Percentiles rank a stretch among this genome's conserved stretches.
Evolutionary conservation across 53 echinoderm and acorn worm species (phyloP).

Genomic region (Apostichopus leukothele): DNA sequence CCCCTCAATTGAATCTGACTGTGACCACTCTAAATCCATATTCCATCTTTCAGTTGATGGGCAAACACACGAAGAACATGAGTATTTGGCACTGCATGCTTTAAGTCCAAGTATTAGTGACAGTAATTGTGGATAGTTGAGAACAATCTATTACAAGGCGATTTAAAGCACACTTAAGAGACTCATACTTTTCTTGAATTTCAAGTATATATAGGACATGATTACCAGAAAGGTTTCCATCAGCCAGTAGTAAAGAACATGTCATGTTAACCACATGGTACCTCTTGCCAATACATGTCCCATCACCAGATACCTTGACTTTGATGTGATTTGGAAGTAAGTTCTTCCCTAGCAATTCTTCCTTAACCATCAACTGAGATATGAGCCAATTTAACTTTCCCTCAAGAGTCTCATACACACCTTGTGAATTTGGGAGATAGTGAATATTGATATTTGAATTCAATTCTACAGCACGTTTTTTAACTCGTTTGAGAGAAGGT

Average conservation of each 20-base stretch:
- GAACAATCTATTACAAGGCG: neutral
- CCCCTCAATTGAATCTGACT: no score
- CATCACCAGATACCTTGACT: constrained; percentile 53
- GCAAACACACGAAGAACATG: constrained; percentile 56
- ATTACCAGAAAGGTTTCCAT: neutral
- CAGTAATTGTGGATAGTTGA: neutral
- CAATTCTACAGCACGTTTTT: no score
- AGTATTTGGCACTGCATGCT: constrained; percentile 48
- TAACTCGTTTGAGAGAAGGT: no score
- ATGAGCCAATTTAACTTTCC: no score
- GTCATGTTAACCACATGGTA: constrained; percentile 49
- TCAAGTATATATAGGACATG: constrained; percentile 39
- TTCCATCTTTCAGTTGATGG: constrained; percentile 38
- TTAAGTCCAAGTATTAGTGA: constrained; percentile 44
- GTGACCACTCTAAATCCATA: neutral
- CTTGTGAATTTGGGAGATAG: no score
- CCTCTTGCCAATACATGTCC: neutral
- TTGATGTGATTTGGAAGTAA: constrained; percentile 24
- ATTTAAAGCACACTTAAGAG: neutral
- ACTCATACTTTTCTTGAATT: constrained; percentile 39
- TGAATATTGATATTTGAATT: no score
- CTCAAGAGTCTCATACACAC: no score
- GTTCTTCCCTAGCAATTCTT: neutral
- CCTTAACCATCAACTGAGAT: neutral
- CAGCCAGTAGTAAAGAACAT: neutral